phyloP scores from a whole-genome alignment of 1,140 invertebrate species.

The Lamellibrachia luymesi region DNA sequence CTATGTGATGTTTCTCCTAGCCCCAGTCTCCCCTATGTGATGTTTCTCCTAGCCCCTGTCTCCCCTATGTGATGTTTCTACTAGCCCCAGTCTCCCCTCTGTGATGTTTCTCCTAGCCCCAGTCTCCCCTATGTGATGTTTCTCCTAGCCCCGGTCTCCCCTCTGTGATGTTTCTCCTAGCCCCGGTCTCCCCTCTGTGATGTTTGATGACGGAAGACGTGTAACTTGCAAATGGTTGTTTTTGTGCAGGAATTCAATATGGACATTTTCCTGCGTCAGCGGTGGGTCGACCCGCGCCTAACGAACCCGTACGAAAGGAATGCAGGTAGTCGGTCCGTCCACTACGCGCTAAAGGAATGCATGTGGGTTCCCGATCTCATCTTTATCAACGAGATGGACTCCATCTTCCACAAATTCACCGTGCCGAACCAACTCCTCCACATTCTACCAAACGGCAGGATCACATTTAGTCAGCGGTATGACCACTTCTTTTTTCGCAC shows the following conservation, averaged over 20 bases:
- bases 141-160: too few relatives aligned
- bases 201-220: too few relatives aligned
- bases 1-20: too few relatives aligned
- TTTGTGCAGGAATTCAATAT: constrained; percentile 47
- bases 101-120: too few relatives aligned
- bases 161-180: too few relatives aligned
- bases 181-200: too few relatives aligned
- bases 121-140: too few relatives aligned
- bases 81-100: too few relatives aligned
- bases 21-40: too few relatives aligned
- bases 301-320: constrained; percentile 52
- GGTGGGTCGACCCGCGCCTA: constrained; percentile 49
- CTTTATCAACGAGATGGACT: constrained; percentile 70
- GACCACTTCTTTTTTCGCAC: not conserved
- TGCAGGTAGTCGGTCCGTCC: constrained; percentile 35
- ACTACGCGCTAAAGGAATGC: not conserved
- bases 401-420: constrained; percentile 46
- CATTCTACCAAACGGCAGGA: not conserved
- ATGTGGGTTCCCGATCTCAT: constrained; percentile 72
- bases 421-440: constrained; percentile 66
- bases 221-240: constrained; percentile 3
- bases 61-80: too few relatives aligned
- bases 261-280: constrained; percentile 50
- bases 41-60: too few relatives aligned
- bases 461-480: not conserved